Percentiles rank a stretch among this genome's conserved stretches.
Conservation (phyloP, 2,888 invertebrate species). For the Tinea semifulvella region DNA sequence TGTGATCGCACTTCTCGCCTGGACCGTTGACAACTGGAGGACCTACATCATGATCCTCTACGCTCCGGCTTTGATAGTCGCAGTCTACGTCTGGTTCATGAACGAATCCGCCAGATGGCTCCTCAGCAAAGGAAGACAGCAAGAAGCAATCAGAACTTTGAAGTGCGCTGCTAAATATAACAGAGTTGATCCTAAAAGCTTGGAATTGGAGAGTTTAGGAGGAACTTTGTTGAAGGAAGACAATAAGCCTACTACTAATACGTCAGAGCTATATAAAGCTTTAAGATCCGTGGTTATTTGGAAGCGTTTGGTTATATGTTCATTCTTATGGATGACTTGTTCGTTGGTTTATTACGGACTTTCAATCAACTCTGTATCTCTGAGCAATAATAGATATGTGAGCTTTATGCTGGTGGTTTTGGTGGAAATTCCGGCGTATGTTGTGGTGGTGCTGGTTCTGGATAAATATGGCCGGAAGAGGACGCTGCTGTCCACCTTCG, state of each 20-base stretch:
- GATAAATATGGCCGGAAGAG: slow-evolving; percentile 73
- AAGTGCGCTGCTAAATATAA: slow-evolving; percentile 73
- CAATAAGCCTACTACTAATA: slow-evolving; percentile 38
- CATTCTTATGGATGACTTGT: slow-evolving; percentile 81
- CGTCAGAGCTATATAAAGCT: slow-evolving; percentile 54
- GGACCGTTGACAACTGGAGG: slow-evolving; percentile 78
- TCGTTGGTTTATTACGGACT: slow-evolving; percentile 83
- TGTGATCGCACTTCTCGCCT: slow-evolving; percentile 75
- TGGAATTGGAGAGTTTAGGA: slow-evolving; percentile 52
- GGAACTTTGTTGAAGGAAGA: slow-evolving; percentile 44
- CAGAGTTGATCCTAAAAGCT: slow-evolving; percentile 53
- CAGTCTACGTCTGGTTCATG: slow-evolving; percentile 76
- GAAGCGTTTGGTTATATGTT: slow-evolving; percentile 70
- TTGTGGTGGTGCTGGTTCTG: slow-evolving; percentile 71
- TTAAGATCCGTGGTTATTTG: slow-evolving; percentile 65
- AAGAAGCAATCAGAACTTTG: slow-evolving; percentile 71
- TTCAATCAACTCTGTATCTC: slow-evolving; percentile 77
- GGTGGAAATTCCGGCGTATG: slow-evolving; percentile 79
- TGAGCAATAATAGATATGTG: slow-evolving; percentile 78
- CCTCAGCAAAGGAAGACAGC: slow-evolving; percentile 72
- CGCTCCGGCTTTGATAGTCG: slow-evolving; percentile 72
- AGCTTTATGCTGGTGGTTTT: slow-evolving; percentile 74
- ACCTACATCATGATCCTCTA: slow-evolving; percentile 74
- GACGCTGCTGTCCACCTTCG: slow-evolving; percentile 68
- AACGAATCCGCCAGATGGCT: slow-evolving; percentile 85